phyloP scores from a whole-genome alignment of 1,140 invertebrate species.

The Aphaenogaster ashmeadi region DNA sequence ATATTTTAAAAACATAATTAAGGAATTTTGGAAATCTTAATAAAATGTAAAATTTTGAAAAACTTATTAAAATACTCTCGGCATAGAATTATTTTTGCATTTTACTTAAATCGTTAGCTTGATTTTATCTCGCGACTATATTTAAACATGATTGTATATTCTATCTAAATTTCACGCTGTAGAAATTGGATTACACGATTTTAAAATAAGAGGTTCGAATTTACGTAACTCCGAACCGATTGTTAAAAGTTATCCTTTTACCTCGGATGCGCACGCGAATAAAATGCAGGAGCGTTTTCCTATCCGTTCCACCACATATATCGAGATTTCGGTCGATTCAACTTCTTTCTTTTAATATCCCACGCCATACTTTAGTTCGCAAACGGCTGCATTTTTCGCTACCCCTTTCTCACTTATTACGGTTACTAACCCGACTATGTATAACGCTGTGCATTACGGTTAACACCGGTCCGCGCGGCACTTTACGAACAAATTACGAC shows the following conservation, averaged over 20 bases:
- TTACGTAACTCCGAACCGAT: constrained; percentile 33
- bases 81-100: neutral
- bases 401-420: constrained; percentile 58
- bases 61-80: neutral
- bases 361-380: constrained; percentile 52
- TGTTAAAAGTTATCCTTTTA: constrained; percentile 51
- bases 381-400: constrained; percentile 51
- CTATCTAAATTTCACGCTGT: neutral
- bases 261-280: constrained; percentile 30
- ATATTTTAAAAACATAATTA: neutral
- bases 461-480: constrained; percentile 61
- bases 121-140: neutral
- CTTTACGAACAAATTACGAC: constrained; percentile 71
- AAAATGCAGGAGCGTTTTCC: constrained; percentile 38
- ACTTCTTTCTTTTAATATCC: constrained; percentile 62
- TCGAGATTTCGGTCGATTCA: constrained; percentile 58
- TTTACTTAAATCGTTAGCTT: neutral
- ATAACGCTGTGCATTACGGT: constrained; percentile 73
- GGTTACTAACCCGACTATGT: constrained; percentile 65
- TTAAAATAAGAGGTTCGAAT: constrained; percentile 31
- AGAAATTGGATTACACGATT: constrained; percentile 37
- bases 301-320: constrained; percentile 52
- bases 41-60: neutral
- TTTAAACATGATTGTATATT: neutral
- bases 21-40: neutral